phyloP scores from a whole-genome alignment of 2,888 invertebrate species.

The Molorchus minor region DNA sequence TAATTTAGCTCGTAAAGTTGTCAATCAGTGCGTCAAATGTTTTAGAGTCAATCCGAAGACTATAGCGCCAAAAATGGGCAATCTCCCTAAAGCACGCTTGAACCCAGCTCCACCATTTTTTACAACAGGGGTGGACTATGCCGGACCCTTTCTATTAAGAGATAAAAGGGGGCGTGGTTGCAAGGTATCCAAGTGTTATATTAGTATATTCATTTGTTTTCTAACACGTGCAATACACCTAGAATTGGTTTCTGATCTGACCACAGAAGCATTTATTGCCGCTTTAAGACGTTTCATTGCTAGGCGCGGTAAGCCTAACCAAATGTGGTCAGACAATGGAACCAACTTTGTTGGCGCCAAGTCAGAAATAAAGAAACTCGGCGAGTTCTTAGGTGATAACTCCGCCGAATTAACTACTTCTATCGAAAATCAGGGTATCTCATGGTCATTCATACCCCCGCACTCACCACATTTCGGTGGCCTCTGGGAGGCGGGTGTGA shows the following conservation, averaged over 20 bases:
- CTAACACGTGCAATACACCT: constrained; percentile 44
- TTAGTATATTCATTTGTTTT: constrained; percentile 32
- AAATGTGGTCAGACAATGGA: constrained; percentile 44
- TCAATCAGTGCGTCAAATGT: constrained; percentile 27
- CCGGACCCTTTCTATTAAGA: constrained; percentile 30
- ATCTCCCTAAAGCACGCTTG: constrained; percentile 24
- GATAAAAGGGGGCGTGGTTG: constrained; percentile 23
- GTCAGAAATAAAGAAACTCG: constrained; percentile 18
- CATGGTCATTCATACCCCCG: constrained; percentile 1
- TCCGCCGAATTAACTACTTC: constrained; percentile 28
- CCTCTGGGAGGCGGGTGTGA: constrained; percentile 55
- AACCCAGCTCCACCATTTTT: constrained; percentile 26
- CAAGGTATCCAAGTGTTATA: constrained; percentile 28
- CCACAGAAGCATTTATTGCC: constrained; percentile 41
- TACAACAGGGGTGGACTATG: constrained; percentile 33
- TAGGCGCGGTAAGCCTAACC: constrained; percentile 21
- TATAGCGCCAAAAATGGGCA: constrained; percentile 26
- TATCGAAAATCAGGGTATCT: not conserved
- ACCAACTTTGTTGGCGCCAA: constrained; percentile 38
- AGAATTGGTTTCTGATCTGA: constrained; percentile 42
- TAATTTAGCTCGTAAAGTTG: constrained; percentile 9
- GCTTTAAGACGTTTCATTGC: not conserved
- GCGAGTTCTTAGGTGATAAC: constrained; percentile 19
- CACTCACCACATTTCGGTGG: constrained; percentile 49
- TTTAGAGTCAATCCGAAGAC: constrained; percentile 24